phyloP scores from a whole-genome alignment of 1,140 invertebrate genomes.

The Chionoecetes opilio region DNA sequence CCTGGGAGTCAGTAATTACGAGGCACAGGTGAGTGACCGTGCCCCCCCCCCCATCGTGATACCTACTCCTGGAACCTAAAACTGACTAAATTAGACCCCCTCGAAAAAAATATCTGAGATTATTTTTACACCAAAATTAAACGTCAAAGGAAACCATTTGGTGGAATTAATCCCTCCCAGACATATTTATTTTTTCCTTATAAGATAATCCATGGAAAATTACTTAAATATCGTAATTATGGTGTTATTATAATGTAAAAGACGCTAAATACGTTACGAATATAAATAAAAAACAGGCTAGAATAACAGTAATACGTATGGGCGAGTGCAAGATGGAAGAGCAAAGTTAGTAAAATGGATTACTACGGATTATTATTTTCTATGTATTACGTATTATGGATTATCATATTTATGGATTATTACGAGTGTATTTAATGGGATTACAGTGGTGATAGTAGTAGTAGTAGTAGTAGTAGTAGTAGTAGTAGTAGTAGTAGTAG shows the following conservation, averaged over 20 bases:
- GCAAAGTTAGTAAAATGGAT: too few species aligned
- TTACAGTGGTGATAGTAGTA: background rate
- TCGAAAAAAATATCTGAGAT: background rate
- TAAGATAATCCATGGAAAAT: background rate
- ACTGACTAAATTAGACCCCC: background rate
- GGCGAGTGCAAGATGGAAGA: too few species aligned
- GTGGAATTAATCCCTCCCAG: background rate
- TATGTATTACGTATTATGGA: too few species aligned
- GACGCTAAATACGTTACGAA: background rate
- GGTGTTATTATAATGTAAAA: background rate
- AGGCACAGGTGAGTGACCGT: background rate
- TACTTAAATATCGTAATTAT: background rate
- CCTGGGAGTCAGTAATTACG: background rate
- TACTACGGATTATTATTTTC: too few species aligned
- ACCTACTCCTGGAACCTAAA: background rate
- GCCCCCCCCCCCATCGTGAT: background rate
- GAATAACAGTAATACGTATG: too few species aligned
- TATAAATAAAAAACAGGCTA: too few species aligned
- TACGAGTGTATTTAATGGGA: too few species aligned
- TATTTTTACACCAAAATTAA: background rate
- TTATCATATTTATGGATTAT: too few species aligned
- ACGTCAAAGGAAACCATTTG: conserved; percentile 27
- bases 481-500: conserved; percentile 4
- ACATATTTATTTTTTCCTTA: background rate
- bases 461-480: conserved; percentile 13